phyloP scores from a whole-genome alignment of 2,113 vertebrate species.

The Arenaria interpres region DNA sequence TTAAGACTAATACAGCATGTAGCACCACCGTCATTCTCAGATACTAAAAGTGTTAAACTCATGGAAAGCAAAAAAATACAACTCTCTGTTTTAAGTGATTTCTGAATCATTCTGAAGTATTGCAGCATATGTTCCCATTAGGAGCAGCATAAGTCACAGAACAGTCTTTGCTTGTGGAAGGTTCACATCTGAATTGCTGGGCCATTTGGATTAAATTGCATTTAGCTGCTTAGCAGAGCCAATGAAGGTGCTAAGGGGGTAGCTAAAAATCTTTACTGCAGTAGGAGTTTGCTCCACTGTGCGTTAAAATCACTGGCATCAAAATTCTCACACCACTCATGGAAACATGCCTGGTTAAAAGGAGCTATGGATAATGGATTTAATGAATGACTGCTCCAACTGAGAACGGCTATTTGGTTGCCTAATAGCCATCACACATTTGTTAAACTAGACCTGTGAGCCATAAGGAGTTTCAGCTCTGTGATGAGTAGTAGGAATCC shows the following conservation, averaged over 20 bases:
- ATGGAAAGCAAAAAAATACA: background rate
- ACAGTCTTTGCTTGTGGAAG: constrained; percentile 23
- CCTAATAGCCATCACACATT: background rate
- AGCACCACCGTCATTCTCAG: background rate
- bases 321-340: constrained; percentile 12
- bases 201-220: constrained; percentile 36
- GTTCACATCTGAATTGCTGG: constrained; percentile 17
- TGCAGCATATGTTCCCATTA: constrained; percentile 6
- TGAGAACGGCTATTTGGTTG: background rate
- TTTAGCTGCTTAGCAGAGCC: constrained; percentile 34
- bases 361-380: constrained; percentile 1
- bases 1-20: background rate
- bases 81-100: background rate
- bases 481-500: background rate
- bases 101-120: constrained; percentile 8
- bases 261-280: background rate
- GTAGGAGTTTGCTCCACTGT: background rate
- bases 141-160: background rate
- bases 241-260: constrained; percentile 9
- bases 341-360: background rate
- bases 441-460: background rate
- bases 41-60: background rate
- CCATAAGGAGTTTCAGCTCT: background rate
- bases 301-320: constrained; percentile 2
- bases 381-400: background rate